phyloP scores from a whole-genome alignment of 2,113 vertebrate species.

The Erinaceus europaeus region DNA sequence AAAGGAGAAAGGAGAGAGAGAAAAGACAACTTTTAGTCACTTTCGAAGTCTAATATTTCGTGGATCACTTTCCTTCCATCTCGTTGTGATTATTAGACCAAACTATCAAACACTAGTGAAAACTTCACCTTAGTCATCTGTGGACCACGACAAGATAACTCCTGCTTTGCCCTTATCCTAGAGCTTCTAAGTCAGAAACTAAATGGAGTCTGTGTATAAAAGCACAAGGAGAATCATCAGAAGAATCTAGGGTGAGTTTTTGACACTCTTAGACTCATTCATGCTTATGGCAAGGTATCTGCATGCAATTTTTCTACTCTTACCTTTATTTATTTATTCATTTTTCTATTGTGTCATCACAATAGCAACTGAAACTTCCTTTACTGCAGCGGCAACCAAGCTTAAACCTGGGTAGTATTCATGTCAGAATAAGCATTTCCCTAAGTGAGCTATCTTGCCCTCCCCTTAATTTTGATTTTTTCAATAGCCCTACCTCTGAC shows the following conservation, averaged over 20 bases:
- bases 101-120: neutral
- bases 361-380: too few species aligned
- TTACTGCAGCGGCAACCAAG: too few species aligned
- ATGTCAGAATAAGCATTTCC: too few species aligned
- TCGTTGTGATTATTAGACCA: neutral
- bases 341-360: too few species aligned
- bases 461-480: neutral
- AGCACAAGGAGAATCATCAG: neutral
- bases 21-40: conserved; percentile 5
- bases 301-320: neutral
- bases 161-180: neutral
- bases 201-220: accelerated
- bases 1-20: too few species aligned
- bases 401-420: too few species aligned
- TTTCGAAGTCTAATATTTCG: neutral
- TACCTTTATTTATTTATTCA: too few species aligned
- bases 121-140: neutral
- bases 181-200: neutral
- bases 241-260: neutral
- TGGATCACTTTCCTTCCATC: neutral
- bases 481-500: neutral
- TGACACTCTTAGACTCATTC: neutral
- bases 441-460: too few species aligned
- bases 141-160: neutral
- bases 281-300: neutral